These are phyloP conservation scores for Melozone crissalis DNA, from an alignment of 2,113 vertebrate genomes.

Conservation along the genomic window DNA sequence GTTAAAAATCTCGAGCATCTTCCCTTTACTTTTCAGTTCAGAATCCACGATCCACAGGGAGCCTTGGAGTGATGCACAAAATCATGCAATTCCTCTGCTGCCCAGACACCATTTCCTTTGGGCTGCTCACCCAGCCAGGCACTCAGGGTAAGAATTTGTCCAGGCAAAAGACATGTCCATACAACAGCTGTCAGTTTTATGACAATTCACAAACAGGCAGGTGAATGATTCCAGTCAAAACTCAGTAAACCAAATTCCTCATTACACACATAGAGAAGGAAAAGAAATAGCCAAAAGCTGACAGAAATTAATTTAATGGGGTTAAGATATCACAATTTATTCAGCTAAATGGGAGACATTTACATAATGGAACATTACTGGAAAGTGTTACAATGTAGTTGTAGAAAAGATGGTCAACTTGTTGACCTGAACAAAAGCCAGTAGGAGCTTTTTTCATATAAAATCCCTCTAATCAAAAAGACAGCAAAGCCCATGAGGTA, in stretches of 20 bases:
- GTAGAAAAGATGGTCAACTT: background rate
- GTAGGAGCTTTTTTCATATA: background rate
- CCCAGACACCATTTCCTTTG: too few relatives aligned
- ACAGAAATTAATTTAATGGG: background rate
- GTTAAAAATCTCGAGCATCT: background rate
- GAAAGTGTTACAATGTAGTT: background rate
- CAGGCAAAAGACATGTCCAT: accelerated
- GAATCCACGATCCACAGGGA: background rate
- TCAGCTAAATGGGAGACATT: background rate
- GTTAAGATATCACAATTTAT: background rate
- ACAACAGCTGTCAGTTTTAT: background rate
- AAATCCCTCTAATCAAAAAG: background rate
- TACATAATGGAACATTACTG: background rate
- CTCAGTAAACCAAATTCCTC: background rate
- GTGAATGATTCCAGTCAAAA: background rate
- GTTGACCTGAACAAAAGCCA: background rate
- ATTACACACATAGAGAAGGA: background rate
- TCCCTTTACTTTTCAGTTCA: background rate
- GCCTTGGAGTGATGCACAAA: background rate
- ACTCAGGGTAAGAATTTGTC: accelerated
- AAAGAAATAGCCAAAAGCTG: background rate
- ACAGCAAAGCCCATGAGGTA: background rate
- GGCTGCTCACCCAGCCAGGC: background rate
- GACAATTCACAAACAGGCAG: background rate
- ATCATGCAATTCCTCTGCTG: background rate